Percentiles rank a stretch among this genome's conserved stretches.
phyloP scores from a whole-genome alignment of 2,797 vertebrate genomes.

The Anabas testudineus region DNA sequence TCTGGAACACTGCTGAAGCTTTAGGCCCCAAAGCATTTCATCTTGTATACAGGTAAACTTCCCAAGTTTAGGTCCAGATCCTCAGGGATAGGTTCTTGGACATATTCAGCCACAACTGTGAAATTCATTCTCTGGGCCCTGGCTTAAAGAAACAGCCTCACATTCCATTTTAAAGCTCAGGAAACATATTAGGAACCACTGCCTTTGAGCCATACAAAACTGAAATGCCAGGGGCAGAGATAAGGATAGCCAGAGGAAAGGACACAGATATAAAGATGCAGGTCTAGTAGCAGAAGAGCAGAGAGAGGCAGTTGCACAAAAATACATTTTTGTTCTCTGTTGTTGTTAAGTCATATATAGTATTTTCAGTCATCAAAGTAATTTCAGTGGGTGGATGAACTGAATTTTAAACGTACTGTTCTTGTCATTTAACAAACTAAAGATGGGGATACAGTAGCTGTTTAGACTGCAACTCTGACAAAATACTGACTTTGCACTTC shows the following conservation, averaged over 20 bases:
- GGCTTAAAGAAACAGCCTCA: slow-evolving; percentile 11
- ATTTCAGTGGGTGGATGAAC: not conserved
- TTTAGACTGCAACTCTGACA: no score
- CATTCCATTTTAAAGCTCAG: slow-evolving; percentile 29
- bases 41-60: slow-evolving; percentile 48
- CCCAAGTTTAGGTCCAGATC: slow-evolving; percentile 37
- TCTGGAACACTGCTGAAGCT: slow-evolving; percentile 11
- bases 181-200: slow-evolving; percentile 54
- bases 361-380: no score
- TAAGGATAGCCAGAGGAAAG: slow-evolving; percentile 56
- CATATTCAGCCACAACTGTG: slow-evolving; percentile 34
- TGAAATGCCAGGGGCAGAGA: slow-evolving; percentile 61
- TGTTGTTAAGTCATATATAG: no score
- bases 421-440: no score
- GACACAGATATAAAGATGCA: slow-evolving; percentile 15
- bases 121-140: slow-evolving; percentile 41
- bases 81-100: slow-evolving; percentile 5
- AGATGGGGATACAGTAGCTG: no score
- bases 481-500: no score
- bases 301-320: slow-evolving; percentile 4
- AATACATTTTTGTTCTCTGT: not conserved
- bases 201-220: slow-evolving; percentile 52
- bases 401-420: no score
- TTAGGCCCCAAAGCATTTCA: slow-evolving; percentile 32
- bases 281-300: slow-evolving; percentile 29